Percentiles rank a stretch among this genome's conserved stretches.
Evolutionary conservation across 2,113 vertebrate genomes (phyloP).

Genomic region (Microcebus jonahi): DNA sequence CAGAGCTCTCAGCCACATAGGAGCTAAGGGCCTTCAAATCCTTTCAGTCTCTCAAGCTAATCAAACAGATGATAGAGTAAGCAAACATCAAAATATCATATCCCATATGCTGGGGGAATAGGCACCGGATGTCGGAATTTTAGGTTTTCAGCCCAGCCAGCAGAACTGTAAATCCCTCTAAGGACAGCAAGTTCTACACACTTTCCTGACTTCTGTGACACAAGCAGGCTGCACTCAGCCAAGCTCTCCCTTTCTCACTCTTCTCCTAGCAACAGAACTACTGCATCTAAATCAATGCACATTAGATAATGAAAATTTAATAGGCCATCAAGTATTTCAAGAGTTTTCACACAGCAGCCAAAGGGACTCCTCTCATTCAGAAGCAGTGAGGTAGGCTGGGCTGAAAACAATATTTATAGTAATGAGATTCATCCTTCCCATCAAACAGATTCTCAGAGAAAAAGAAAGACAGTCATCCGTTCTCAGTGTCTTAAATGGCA

Average conservation of each 20-base stretch:
- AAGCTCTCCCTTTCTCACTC: background rate
- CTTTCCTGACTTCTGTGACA: slow-evolving; percentile 7
- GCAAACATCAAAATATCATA: slow-evolving; percentile 38
- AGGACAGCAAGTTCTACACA: slow-evolving; percentile 12
- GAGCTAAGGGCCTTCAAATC: background rate
- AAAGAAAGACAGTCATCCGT: slow-evolving; percentile 30
- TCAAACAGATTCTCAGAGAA: slow-evolving; percentile 42
- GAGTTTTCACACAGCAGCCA: slow-evolving; percentile 45
- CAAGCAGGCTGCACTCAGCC: background rate
- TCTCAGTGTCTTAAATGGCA: background rate
- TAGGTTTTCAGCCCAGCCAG: background rate
- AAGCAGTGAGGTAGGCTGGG: slow-evolving; percentile 55
- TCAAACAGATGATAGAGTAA: slow-evolving; percentile 56
- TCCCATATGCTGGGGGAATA: background rate
- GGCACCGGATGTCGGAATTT: background rate
- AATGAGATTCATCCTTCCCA: slow-evolving; percentile 66
- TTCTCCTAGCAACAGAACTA: slow-evolving; percentile 61
- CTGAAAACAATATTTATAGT: slow-evolving; percentile 71
- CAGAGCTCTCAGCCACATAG: background rate
- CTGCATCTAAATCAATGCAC: slow-evolving; percentile 49
- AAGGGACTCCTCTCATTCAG: slow-evolving; percentile 52
- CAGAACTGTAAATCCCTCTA: background rate
- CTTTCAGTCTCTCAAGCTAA: slow-evolving; percentile 46
- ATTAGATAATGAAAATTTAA: slow-evolving; percentile 62
- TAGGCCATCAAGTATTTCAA: slow-evolving; percentile 56